phyloP scores from a whole-genome alignment of 2,888 invertebrate species.

The Erebia palarica region DNA sequence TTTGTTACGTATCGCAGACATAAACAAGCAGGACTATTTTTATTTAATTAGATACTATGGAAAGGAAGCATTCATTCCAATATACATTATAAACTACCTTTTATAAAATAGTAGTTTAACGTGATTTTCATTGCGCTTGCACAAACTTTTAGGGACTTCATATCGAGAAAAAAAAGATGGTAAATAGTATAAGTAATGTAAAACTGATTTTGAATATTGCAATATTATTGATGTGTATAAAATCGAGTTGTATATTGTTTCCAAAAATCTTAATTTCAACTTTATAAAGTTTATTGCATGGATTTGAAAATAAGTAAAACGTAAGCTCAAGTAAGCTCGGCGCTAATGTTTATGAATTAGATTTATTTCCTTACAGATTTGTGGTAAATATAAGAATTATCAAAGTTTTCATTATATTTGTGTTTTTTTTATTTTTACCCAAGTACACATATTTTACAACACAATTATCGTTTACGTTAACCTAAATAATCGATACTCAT shows the following conservation, averaged over 20 bases:
- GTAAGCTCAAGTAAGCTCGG: conserved; percentile 40
- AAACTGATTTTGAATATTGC: conserved; percentile 2
- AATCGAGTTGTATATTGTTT: conserved; percentile 3
- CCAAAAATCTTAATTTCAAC: conserved; percentile 3
- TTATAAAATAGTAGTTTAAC: background rate
- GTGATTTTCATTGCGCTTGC: background rate
- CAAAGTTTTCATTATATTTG: conserved; percentile 44
- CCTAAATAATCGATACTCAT: conserved; percentile 42
- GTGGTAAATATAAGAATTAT: conserved; percentile 45
- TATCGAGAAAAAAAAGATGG: background rate
- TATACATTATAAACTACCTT: background rate
- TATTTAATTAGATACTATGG: background rate
- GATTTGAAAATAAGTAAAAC: conserved; percentile 35
- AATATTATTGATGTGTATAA: background rate
- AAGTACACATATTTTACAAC: conserved; percentile 47
- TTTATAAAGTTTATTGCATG: conserved; percentile 21
- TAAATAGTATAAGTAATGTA: background rate
- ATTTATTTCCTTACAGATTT: conserved; percentile 47
- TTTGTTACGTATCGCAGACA: conserved; percentile 16
- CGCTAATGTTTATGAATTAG: conserved; percentile 45
- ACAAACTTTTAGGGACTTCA: conserved; percentile 2
- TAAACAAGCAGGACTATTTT: conserved; percentile 4
- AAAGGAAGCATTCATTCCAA: conserved; percentile 2
- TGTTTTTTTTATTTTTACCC: conserved; percentile 41
- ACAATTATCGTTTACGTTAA: conserved; percentile 44